Percentiles rank a stretch among this genome's conserved stretches.
phyloP scores from a whole-genome alignment of 2,113 vertebrate species.

The Scomber colias region DNA sequence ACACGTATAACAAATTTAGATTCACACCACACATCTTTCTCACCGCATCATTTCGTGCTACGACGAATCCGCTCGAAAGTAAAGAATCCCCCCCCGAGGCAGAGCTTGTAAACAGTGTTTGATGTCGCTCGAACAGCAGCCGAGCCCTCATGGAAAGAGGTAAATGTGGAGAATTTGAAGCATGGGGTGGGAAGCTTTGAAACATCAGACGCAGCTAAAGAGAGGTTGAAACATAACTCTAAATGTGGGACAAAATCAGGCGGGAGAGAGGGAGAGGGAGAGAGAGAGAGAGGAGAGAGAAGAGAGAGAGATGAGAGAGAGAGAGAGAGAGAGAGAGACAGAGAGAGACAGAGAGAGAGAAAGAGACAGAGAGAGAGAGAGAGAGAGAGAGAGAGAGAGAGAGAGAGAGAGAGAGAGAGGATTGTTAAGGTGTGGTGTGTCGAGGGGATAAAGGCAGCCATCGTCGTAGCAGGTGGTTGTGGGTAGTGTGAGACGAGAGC shows the following conservation, averaged over 20 bases:
- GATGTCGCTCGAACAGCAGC: constrained; percentile 39
- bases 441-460: constrained; percentile 6
- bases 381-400: constrained; percentile 29
- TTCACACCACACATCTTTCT: constrained; percentile 3
- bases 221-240: constrained; percentile 10
- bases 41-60: constrained; percentile 43
- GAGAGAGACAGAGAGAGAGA: constrained; percentile 33
- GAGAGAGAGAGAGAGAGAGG: background rate
- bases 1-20: constrained; percentile 12
- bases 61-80: constrained; percentile 42
- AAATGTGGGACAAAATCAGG: constrained; percentile 26
- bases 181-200: constrained; percentile 24
- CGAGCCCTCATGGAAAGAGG: constrained; percentile 25
- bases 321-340: constrained; percentile 1
- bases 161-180: constrained; percentile 9
- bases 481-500: background rate
- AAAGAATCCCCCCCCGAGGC: constrained; percentile 10
- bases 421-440: constrained; percentile 16
- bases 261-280: constrained; percentile 25
- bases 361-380: background rate
- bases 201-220: constrained; percentile 18
- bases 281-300: constrained; percentile 29
- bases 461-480: background rate
- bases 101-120: constrained; percentile 32
- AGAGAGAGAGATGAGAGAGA: constrained; percentile 25